Base-by-base conservation (phyloP, 2,797 vertebrate species). In the Mus caroli region DNA sequence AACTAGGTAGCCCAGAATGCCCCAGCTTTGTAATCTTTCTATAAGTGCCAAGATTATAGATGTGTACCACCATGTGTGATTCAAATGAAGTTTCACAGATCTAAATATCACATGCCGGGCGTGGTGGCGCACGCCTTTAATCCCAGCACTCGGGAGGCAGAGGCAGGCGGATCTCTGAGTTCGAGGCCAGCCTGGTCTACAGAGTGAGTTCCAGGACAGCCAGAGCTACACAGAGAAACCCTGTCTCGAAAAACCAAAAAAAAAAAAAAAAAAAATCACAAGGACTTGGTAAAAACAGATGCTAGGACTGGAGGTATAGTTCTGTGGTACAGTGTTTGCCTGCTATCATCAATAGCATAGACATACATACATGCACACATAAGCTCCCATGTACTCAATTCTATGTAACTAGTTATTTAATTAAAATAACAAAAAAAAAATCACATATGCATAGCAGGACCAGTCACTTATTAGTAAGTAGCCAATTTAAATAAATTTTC, bases 401-500 rank as follows among this genome's bases (percentile, higher is more conserved):
- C 0, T 73, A 37, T 60, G 7, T 85, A 95, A 88, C 3, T 73
- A 69, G 20, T n/a, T 69, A 67, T 80, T 94, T 96, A 71, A 87
- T 71, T 56, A 88, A 71, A 87, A 87, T 10, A 71, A 71, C 31
- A 46, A 50, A 50, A 78, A 19, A 50, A 82, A 54, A 73, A 40
- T 73, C n/a, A 56, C 50, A 87, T 11, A 73, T 3, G 14, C 64
- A 87, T 3, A 93, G 43, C 6, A 78, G 58, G 50, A 89, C 3
- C 17, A 94, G 76, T 19, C 85, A 80, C 43, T 85, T 75, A 40
- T 75, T 75, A 20, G 20, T 67, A 95, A 76, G 20, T 9, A 90
- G 85, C 2, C 54, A 92, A 92, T 43, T 94, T 94, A 93, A 95
- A 89, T 89, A 96, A 58, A 52, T 69, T 52, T 69, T 86, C 64